These are phyloP conservation scores for Apotomis betuletana DNA, from an alignment of 2,888 invertebrate species.

Conservation along the genomic window DNA sequence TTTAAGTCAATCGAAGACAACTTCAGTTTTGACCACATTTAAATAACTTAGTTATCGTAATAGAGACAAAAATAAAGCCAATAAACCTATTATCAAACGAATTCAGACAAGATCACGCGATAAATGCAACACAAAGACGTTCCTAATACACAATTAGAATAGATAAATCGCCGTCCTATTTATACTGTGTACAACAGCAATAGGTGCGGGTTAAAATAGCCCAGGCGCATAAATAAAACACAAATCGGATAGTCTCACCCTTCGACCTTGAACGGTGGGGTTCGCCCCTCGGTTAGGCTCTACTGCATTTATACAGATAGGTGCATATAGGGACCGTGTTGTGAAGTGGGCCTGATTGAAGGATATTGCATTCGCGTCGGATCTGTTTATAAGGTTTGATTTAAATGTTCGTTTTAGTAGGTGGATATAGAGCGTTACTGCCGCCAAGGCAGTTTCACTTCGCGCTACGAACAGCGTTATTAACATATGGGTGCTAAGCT, in stretches of 20 bases:
- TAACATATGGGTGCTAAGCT: no score
- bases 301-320: conserved; percentile 38
- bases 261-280: conserved; percentile 69
- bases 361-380: conserved; percentile 35
- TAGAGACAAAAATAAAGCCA: background rate
- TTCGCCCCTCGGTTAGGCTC: conserved; percentile 59
- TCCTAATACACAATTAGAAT: conserved; percentile 32
- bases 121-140: conserved; percentile 11
- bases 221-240: conserved; percentile 52
- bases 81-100: background rate
- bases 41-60: background rate
- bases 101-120: conserved; percentile 2
- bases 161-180: conserved; percentile 36
- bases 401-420: conserved; percentile 3
- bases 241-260: conserved; percentile 59
- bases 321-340: conserved; percentile 52
- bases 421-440: background rate
- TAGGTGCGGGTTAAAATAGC: conserved; percentile 50
- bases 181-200: conserved; percentile 29
- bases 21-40: background rate
- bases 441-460: no score
- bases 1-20: no score
- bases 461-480: no score
- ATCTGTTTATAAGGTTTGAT: conserved; percentile 10
- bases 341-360: conserved; percentile 34